These are phyloP conservation scores for Eospalax fontanierii DNA, from an alignment of 2,797 vertebrate species.

Conservation along the genomic window DNA sequence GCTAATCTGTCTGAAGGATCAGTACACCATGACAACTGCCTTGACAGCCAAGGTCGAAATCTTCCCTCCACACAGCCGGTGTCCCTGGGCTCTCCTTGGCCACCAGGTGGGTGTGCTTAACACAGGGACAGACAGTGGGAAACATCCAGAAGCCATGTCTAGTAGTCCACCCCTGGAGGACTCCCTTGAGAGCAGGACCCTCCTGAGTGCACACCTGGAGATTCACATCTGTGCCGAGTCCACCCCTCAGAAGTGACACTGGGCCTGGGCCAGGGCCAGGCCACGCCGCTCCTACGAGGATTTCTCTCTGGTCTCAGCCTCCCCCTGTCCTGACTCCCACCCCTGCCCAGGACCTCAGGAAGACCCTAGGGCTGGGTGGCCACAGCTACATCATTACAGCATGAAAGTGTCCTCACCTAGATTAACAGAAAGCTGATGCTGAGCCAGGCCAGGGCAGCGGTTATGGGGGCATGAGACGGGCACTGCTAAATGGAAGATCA, in stretches of 20 bases:
- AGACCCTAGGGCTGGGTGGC: fast-evolving
- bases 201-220: neutral
- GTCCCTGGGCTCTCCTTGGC: neutral
- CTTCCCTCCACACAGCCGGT: fast-evolving
- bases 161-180: too few relatives aligned
- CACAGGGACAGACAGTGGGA: neutral
- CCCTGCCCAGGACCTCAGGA: fast-evolving
- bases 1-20: constrained; percentile 11
- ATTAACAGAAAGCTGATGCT: constrained; percentile 74
- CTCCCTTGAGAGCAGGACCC: fast-evolving
- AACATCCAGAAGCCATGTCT: neutral
- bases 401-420: constrained; percentile 71
- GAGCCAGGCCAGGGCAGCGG: constrained; percentile 16
- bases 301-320: neutral
- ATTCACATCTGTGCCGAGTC: neutral
- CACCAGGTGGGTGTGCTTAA: neutral
- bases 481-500: constrained; percentile 46
- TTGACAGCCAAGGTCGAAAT: constrained; percentile 34
- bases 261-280: fast-evolving
- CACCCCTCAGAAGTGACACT: neutral
- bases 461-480: neutral
- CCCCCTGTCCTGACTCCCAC: fast-evolving
- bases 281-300: fast-evolving
- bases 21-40: neutral
- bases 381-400: neutral